Percentiles rank a stretch among this genome's conserved stretches.
Evolutionary conservation across 2,888 invertebrate genomes (phyloP).

Genomic region (Dendrolimus pini): DNA sequence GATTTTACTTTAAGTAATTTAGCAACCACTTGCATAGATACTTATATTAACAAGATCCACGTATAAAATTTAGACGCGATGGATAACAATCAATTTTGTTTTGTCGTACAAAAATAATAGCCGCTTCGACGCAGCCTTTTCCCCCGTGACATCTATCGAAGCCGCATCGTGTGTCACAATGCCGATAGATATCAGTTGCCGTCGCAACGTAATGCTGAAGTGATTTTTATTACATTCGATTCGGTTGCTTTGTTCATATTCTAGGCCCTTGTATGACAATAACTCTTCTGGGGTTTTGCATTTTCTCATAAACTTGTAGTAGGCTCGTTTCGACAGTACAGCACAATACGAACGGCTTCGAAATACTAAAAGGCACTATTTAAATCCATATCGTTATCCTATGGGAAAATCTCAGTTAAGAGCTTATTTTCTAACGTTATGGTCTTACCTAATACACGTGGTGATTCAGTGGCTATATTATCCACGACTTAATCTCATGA

Average conservation of each 20-base stretch:
- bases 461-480: too few relatives aligned
- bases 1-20: too few relatives aligned
- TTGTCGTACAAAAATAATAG: constrained; percentile 70
- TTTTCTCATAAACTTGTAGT: neutral
- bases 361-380: too few relatives aligned
- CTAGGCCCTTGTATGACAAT: constrained; percentile 45
- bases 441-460: too few relatives aligned
- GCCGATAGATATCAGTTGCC: constrained; percentile 69
- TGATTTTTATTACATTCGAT: constrained; percentile 75
- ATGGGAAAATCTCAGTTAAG: too few relatives aligned
- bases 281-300: constrained; percentile 38
- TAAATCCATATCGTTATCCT: too few relatives aligned
- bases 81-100: constrained; percentile 58
- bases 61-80: constrained; percentile 30
- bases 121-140: constrained; percentile 52
- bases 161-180: constrained; percentile 68
- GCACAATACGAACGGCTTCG: too few relatives aligned
- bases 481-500: too few relatives aligned
- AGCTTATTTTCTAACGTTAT: too few relatives aligned
- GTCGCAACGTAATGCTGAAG: constrained; percentile 67
- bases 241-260: constrained; percentile 70
- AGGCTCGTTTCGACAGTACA: too few relatives aligned
- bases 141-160: constrained; percentile 63
- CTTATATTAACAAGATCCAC: neutral
- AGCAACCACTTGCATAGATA: too few relatives aligned